Evolutionary conservation across 2,797 vertebrate species (phyloP), one percentile per base, ranked within the genome.

Genomic region (Psittacula derbiana): DNA sequence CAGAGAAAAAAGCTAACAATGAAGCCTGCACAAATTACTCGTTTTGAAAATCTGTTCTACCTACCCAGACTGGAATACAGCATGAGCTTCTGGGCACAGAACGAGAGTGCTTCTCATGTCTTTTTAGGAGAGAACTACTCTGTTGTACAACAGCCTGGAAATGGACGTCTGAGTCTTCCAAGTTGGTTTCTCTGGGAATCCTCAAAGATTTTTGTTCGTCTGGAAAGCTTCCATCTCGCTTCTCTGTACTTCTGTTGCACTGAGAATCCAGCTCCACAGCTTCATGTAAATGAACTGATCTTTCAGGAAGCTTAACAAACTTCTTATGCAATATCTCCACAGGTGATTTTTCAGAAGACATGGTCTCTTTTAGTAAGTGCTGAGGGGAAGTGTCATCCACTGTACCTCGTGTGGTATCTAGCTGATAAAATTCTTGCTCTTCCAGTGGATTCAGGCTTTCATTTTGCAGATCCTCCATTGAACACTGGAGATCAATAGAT

Each of bases 381-480:
- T 96, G 73, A 41, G 64, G 55, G 3, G 76, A 55, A n/a, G 97
- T 96, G 19, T 95, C 91, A 27, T 87, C 90, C 5, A 83, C 64
- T 18, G 78, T 88, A 52, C 86, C 84, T 30, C 96, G 93, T 12
- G 97, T 97, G 49, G 92, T 72, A 76, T 78, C 47, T 16, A 98
- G 94, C 10, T 94, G 96, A 71, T 94, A 95, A 94, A 98, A 97
- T 5, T 96, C 78, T 50, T 79, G 62, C 27, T 96, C 90, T 90
- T 95, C 79, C 38, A 90, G 65, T 27, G 62, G 44, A 96, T 64
- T 85, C 43, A 55, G 75, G 25, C 49, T 97, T 96, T 27, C 79
- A 38, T 41, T 95, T 69, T 8, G 90, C 25, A 98, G 67, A 17
- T 58, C 86, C 91, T 98, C 98, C 6, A 89, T 24, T 5, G 98